Percentiles rank a stretch among this genome's conserved stretches.
Evolutionary conservation across 2,888 invertebrate species (phyloP).

Genomic region (Stratiomys singularior): DNA sequence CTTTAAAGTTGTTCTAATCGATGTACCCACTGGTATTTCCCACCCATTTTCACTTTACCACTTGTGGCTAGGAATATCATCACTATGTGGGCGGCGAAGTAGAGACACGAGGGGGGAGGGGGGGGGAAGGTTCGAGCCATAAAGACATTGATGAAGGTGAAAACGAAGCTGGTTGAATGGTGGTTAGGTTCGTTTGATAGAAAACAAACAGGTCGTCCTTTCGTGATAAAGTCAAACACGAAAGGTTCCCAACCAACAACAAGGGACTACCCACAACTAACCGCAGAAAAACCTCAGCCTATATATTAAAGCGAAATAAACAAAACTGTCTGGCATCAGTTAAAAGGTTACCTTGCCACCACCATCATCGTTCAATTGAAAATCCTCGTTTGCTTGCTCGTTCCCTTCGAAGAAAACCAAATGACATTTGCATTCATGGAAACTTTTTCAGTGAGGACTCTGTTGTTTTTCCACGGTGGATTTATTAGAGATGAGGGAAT

Average conservation of each 20-base stretch:
- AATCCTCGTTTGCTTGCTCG: not conserved
- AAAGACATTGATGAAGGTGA: not conserved
- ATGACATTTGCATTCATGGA: constrained; percentile 31
- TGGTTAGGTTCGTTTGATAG: constrained; percentile 20
- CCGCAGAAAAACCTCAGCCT: constrained; percentile 12
- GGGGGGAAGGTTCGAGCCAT: too few relatives aligned
- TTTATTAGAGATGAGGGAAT: not conserved
- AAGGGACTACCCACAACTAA: not conserved
- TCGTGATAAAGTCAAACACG: constrained; percentile 32
- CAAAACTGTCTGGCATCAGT: constrained; percentile 18
- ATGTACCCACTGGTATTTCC: constrained; percentile 19
- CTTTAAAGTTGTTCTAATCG: constrained; percentile 35
- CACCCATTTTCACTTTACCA: not conserved
- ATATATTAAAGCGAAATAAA: constrained; percentile 11
- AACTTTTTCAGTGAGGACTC: not conserved
- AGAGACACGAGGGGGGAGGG: not conserved
- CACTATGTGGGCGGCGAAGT: not conserved
- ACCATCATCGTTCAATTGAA: not conserved
- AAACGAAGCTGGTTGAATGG: not conserved
- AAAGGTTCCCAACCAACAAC: not conserved
- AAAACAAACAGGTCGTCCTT: constrained; percentile 29
- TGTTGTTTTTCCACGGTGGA: not conserved
- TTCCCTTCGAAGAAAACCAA: not conserved
- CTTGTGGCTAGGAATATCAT: not conserved
- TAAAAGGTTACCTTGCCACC: constrained; percentile 27